Evolutionary conservation across 2,113 vertebrate genomes (phyloP).

Genomic region (Leuciscus idus): DNA sequence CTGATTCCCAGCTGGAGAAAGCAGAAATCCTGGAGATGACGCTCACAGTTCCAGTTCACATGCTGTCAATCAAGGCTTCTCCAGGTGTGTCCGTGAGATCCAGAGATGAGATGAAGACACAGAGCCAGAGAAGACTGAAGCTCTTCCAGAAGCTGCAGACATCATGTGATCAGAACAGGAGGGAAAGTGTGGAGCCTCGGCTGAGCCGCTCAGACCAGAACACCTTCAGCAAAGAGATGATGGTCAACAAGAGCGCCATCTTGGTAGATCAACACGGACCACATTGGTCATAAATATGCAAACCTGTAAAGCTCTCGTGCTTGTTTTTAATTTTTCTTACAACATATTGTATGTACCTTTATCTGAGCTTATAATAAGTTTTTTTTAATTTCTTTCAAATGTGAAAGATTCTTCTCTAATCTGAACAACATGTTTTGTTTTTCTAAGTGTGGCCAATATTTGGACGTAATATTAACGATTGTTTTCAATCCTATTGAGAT

Average conservation of each 20-base stretch:
- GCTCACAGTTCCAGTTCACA: conserved; percentile 35
- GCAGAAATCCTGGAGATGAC: conserved; percentile 71
- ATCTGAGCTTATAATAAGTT: not conserved
- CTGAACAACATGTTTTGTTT: not conserved
- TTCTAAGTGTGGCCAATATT: not conserved
- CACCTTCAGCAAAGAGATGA: conserved; percentile 61
- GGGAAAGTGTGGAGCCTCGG: conserved; percentile 46
- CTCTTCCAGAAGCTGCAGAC: conserved; percentile 48
- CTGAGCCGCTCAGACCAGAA: conserved; percentile 47
- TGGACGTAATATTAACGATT: not conserved
- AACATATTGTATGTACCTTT: not conserved
- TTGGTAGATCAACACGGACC: conserved; percentile 51
- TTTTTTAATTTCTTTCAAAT: not conserved
- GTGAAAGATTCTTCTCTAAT: not conserved
- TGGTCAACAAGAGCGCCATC: conserved; percentile 41
- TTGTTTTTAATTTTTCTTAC: too few relatives aligned
- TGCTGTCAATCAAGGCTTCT: conserved; percentile 6
- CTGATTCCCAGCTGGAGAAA: conserved; percentile 75
- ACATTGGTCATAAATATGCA: too few relatives aligned
- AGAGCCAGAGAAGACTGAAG: conserved; percentile 57
- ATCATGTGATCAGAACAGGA: conserved; percentile 52
- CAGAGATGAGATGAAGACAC: not conserved
- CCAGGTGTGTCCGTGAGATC: not conserved
- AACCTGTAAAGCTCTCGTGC: too few relatives aligned
- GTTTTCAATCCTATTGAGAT: not conserved